Conservation (phyloP, 2,888 invertebrate genomes). For the Agonopterix heracliana region DNA sequence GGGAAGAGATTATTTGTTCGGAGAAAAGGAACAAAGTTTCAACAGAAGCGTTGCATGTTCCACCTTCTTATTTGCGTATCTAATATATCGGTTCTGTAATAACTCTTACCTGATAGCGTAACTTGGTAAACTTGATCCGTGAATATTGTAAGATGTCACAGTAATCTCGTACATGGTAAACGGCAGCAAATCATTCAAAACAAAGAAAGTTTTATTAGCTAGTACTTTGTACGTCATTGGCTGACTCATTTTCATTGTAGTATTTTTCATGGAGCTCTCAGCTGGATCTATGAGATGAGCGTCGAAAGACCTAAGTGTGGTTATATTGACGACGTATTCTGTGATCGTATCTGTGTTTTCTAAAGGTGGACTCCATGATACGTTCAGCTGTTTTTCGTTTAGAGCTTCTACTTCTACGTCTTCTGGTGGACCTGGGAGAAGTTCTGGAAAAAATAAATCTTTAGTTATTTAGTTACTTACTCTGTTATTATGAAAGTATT, state of each 20-base stretch:
- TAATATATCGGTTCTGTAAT: too few species aligned
- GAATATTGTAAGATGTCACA: constrained; percentile 82
- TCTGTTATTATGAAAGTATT: background rate
- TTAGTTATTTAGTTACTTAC: background rate
- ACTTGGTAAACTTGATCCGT: constrained; percentile 86
- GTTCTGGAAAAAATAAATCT: constrained; percentile 63
- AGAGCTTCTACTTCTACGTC: constrained; percentile 83
- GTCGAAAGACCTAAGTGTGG: constrained; percentile 82
- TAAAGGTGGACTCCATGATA: constrained; percentile 82
- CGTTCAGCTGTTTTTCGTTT: constrained; percentile 82
- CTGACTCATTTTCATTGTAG: constrained; percentile 32
- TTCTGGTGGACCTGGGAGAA: constrained; percentile 85
- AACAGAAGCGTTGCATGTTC: too few species aligned
- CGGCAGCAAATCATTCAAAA: constrained; percentile 80
- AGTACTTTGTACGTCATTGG: constrained; percentile 73
- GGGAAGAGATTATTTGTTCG: background rate
- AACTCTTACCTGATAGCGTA: constrained; percentile 77
- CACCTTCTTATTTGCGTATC: too few species aligned
- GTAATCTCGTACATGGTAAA: constrained; percentile 90
- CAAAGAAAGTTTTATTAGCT: constrained; percentile 73
- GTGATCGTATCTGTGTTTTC: constrained; percentile 79
- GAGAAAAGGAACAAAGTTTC: too few species aligned
- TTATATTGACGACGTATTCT: constrained; percentile 83
- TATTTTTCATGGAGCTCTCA: constrained; percentile 51
- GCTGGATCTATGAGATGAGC: constrained; percentile 68